Conservation (phyloP, 2,113 vertebrate species). For the Vidua chalybeata region DNA sequence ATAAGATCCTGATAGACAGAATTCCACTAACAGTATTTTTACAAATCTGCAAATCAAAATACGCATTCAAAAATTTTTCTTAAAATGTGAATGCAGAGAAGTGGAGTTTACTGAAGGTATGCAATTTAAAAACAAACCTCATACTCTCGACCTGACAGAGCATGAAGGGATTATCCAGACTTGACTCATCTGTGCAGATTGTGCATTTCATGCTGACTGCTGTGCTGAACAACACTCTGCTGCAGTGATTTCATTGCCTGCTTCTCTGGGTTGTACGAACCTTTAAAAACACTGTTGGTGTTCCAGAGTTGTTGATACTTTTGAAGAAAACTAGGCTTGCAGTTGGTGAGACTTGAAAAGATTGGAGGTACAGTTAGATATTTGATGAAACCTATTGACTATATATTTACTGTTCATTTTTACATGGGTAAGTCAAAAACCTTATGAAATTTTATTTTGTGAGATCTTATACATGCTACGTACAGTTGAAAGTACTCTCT, state of each 20-base stretch:
- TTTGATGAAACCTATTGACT: not conserved
- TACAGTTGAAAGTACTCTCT: not conserved
- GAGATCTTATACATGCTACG: rapidly evolving
- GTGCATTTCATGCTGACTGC: slow-evolving; percentile 26
- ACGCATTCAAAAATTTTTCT: not conserved
- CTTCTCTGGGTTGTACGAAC: not conserved
- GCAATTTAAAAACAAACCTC: slow-evolving; percentile 11
- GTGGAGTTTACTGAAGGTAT: not conserved
- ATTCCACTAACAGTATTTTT: not conserved
- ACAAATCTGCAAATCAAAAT: not conserved
- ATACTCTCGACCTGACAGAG: slow-evolving; percentile 6
- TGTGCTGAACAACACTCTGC: not conserved
- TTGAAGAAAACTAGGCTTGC: not conserved
- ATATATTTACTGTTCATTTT: not conserved
- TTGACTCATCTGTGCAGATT: slow-evolving; percentile 51
- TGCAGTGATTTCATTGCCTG: slow-evolving; percentile 11
- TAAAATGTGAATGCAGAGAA: not conserved
- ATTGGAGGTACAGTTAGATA: not conserved
- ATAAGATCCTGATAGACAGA: not conserved
- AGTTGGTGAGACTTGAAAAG: not conserved
- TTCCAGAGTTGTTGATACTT: not conserved
- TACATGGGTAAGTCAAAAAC: not conserved
- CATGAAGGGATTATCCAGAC: slow-evolving; percentile 51
- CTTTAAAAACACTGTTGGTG: not conserved
- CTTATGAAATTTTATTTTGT: not conserved